Conservation (phyloP, 2,797 vertebrate species). For the Arrhamphus sclerolepis region DNA sequence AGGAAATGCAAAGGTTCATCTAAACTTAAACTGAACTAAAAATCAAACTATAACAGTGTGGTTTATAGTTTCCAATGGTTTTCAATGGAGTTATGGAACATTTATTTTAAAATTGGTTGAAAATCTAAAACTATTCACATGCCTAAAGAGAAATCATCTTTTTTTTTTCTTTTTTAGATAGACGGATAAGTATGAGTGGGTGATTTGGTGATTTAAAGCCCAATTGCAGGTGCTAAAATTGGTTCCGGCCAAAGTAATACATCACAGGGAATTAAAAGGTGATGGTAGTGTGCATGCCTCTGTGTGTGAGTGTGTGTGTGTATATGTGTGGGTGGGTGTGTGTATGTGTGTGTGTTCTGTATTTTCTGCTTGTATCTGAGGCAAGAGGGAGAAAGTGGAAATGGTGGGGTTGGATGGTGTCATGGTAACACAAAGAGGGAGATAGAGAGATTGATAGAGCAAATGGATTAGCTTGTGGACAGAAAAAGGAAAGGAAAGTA, state of each 20-base stretch:
- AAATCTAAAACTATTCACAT: background rate
- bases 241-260: constrained; percentile 81
- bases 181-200: constrained; percentile 63
- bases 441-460: constrained; percentile 1
- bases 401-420: background rate
- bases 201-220: constrained; percentile 84
- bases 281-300: constrained; percentile 60
- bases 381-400: background rate
- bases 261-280: constrained; percentile 85
- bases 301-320: constrained; percentile 20
- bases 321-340: constrained; percentile 18
- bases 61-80: too few species aligned
- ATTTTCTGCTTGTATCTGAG: constrained; percentile 2
- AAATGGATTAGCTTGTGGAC: constrained; percentile 57
- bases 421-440: constrained; percentile 7
- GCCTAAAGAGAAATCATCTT: constrained; percentile 11
- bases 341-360: constrained; percentile 19
- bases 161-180: constrained; percentile 52
- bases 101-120: too few species aligned
- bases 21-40: too few species aligned
- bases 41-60: too few species aligned
- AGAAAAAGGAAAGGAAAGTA: constrained; percentile 35
- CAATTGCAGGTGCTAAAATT: constrained; percentile 81
- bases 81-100: too few species aligned
- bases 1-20: too few species aligned